Conservation (phyloP, 1,140 invertebrate genomes). For the Camponotus pennsylvanicus region DNA sequence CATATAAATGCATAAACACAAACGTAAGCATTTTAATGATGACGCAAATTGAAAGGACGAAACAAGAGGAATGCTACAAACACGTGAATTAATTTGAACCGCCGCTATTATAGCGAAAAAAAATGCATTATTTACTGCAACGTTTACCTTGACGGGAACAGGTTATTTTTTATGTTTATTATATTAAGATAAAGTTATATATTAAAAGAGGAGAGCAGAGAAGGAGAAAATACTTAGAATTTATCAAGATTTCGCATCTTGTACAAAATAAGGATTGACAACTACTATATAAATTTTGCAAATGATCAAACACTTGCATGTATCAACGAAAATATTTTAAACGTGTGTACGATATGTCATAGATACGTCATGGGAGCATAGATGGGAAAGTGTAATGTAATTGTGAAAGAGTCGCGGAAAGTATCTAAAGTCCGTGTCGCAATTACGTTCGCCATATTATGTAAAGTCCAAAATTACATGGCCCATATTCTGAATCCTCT, state of each 20-base stretch:
- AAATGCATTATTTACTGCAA: slow-evolving; percentile 28
- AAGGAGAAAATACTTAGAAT: background rate
- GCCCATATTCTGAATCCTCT: no score
- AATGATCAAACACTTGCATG: background rate
- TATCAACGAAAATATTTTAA: background rate
- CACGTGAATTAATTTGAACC: slow-evolving; percentile 31
- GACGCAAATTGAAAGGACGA: background rate
- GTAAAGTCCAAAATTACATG: no score
- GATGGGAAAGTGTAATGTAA: background rate
- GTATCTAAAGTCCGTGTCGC: background rate
- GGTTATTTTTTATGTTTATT: slow-evolving; percentile 38
- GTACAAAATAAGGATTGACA: background rate
- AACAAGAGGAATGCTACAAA: background rate
- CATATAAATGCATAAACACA: background rate
- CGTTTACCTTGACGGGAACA: slow-evolving; percentile 43
- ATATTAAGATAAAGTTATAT: background rate
- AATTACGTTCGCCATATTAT: background rate
- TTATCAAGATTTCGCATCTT: background rate
- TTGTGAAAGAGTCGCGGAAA: background rate
- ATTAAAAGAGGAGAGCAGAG: background rate
- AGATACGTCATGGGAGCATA: background rate
- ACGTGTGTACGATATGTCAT: background rate
- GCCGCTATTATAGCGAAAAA: background rate
- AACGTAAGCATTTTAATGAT: background rate
- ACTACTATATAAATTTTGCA: background rate